Evolutionary conservation across 2,888 invertebrate species (phyloP).

Genomic region (Helicoverpa assulta): DNA sequence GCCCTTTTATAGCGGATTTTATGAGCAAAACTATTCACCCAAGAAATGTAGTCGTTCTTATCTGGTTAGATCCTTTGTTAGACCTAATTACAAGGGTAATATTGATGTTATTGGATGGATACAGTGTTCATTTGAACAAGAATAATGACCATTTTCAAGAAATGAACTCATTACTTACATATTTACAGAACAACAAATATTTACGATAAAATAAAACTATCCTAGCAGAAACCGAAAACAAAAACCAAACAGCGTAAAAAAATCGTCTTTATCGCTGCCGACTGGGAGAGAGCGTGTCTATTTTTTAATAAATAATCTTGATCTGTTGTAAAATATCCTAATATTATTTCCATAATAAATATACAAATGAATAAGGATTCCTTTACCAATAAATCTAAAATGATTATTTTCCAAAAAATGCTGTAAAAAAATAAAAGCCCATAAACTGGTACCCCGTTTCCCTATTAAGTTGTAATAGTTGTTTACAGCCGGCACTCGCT

Average conservation of each 20-base stretch:
- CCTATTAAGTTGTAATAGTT: constrained; percentile 88
- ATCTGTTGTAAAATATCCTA: too few species aligned
- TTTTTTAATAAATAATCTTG: too few species aligned
- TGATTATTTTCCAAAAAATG: constrained; percentile 36
- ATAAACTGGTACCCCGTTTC: constrained; percentile 72
- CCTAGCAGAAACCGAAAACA: too few species aligned
- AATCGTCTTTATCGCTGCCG: too few species aligned
- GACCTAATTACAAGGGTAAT: constrained; percentile 75
- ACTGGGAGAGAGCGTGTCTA: too few species aligned
- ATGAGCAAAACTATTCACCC: constrained; percentile 89
- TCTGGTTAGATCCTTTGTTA: constrained; percentile 80
- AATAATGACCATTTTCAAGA: too few species aligned
- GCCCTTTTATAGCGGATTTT: constrained; percentile 90
- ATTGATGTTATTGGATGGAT: constrained; percentile 24
- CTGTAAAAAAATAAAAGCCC: constrained; percentile 60
- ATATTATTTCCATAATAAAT: too few species aligned
- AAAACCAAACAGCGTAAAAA: too few species aligned
- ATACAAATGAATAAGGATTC: too few species aligned
- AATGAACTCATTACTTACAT: too few species aligned
- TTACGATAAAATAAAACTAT: too few species aligned
- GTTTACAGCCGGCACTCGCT: constrained; percentile 87
- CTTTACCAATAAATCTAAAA: constrained; percentile 25
- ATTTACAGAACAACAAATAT: too few species aligned
- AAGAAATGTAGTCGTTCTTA: constrained; percentile 84
- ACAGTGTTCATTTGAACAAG: neutral